These are phyloP conservation scores for Pungitius pungitius DNA, from an alignment of 2,113 vertebrate species.

Conservation along the genomic window DNA sequence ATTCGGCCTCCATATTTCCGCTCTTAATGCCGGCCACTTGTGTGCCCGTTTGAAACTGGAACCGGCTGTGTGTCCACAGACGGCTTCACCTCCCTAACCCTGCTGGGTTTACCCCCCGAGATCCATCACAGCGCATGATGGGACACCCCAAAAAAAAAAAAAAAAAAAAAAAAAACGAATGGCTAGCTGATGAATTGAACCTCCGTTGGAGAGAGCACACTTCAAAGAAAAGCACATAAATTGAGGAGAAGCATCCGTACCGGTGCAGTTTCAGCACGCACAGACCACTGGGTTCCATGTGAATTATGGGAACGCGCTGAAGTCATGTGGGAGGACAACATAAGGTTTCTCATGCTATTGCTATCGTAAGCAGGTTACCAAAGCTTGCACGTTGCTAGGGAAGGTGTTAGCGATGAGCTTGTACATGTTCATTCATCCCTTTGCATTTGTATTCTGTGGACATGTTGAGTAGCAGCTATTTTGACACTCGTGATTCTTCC, in stretches of 20 bases:
- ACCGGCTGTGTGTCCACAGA: constrained; percentile 44
- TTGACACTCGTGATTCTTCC: not conserved
- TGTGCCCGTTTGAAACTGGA: constrained; percentile 45
- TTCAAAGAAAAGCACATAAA: constrained; percentile 65
- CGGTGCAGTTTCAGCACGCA: constrained; percentile 25
- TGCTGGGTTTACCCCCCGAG: constrained; percentile 40
- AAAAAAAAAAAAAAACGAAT: no score
- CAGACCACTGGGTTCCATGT: constrained; percentile 15
- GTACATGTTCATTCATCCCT: not conserved
- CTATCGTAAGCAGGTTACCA: not conserved
- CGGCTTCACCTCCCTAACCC: constrained; percentile 58
- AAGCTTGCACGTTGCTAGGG: not conserved
- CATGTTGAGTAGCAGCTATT: not conserved
- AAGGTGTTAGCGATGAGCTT: not conserved
- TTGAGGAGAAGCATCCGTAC: constrained; percentile 23
- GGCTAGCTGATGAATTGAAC: constrained; percentile 54
- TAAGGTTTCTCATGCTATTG: not conserved
- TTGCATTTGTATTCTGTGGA: not conserved
- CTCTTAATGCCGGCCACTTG: constrained; percentile 52
- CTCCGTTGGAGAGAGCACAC: constrained; percentile 43
- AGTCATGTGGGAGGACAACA: not conserved
- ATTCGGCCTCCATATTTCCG: constrained; percentile 19
- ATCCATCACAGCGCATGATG: constrained; percentile 56
- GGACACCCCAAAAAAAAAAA: constrained; percentile 49
- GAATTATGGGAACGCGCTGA: constrained; percentile 12